Conservation (phyloP, 2,797 vertebrate species). For the Anguilla pacifica region DNA sequence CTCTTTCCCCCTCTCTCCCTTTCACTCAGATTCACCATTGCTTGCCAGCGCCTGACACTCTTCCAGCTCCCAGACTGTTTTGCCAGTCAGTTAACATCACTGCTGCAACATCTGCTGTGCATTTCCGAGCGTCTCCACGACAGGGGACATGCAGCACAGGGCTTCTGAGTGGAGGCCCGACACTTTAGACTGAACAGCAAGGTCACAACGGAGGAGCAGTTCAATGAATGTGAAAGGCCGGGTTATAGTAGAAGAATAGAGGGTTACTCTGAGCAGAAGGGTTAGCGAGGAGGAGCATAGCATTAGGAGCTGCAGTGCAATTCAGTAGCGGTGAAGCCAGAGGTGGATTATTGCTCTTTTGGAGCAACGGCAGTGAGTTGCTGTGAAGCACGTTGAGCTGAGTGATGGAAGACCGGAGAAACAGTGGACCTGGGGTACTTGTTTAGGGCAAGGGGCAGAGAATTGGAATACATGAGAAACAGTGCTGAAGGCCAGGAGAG, state of each 20-base stretch:
- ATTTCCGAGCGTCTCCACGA: neutral
- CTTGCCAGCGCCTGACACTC: neutral
- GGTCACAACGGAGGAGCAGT: neutral
- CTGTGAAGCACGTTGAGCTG: neutral
- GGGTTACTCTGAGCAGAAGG: neutral
- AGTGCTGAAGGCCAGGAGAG: neutral
- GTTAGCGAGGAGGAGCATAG: neutral
- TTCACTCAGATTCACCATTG: neutral
- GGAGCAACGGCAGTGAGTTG: neutral
- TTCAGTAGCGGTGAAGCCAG: neutral
- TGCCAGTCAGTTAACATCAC: neutral
- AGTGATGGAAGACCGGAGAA: neutral
- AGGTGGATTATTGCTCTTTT: neutral
- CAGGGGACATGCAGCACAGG: neutral
- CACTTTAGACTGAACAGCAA: neutral
- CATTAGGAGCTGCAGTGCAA: neutral
- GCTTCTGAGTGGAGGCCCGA: neutral
- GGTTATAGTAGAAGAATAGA: neutral
- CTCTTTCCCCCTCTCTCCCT: neutral
- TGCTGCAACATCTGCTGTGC: neutral
- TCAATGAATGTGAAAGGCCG: neutral
- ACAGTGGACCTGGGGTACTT: neutral
- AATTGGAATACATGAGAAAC: neutral
- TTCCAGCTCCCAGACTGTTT: neutral
- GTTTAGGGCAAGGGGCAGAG: neutral